Evolutionary conservation across 2,113 vertebrate genomes (phyloP).

Genomic region (Pangasianodon hypophthalmus): DNA sequence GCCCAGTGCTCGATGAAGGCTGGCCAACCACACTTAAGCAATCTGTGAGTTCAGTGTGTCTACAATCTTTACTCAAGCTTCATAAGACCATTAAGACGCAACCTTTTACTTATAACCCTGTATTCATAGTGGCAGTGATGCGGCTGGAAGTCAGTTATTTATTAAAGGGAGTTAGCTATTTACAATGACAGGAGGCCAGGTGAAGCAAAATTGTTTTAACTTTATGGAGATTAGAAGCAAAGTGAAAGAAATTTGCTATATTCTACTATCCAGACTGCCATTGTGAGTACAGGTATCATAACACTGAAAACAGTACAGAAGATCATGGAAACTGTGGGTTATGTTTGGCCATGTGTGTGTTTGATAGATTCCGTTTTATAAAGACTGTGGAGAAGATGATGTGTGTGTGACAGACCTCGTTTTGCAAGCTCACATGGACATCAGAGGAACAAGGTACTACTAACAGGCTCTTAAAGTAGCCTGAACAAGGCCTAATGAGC

Average conservation of each 20-base stretch:
- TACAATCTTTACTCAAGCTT: neutral
- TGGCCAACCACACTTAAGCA: slow-evolving; percentile 79
- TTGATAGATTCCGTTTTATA: slow-evolving; percentile 89
- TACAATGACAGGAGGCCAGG: neutral
- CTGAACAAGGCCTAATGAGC: neutral
- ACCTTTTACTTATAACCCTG: neutral
- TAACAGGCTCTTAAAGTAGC: neutral
- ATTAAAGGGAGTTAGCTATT: neutral
- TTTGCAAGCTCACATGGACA: slow-evolving; percentile 80
- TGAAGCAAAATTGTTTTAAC: neutral
- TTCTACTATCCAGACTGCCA: neutral
- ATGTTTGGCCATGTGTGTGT: neutral
- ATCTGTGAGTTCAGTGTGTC: slow-evolving; percentile 73
- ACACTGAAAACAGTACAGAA: neutral
- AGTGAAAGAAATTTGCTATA: no score
- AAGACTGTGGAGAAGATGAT: slow-evolving; percentile 92
- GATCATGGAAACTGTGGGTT: neutral
- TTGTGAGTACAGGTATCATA: neutral
- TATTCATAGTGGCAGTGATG: neutral
- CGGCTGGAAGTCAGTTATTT: neutral
- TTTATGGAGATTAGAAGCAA: neutral
- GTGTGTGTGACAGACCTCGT: slow-evolving; percentile 86
- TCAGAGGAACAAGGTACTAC: slow-evolving; percentile 82
- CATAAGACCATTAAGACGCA: neutral
- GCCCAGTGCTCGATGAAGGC: slow-evolving; percentile 83